A percentile compares a stretch with the other conserved stretches of the same genome.
Evolutionary conservation across 2,113 vertebrate species (phyloP).

Genomic region (Dermatemys mawii): DNA sequence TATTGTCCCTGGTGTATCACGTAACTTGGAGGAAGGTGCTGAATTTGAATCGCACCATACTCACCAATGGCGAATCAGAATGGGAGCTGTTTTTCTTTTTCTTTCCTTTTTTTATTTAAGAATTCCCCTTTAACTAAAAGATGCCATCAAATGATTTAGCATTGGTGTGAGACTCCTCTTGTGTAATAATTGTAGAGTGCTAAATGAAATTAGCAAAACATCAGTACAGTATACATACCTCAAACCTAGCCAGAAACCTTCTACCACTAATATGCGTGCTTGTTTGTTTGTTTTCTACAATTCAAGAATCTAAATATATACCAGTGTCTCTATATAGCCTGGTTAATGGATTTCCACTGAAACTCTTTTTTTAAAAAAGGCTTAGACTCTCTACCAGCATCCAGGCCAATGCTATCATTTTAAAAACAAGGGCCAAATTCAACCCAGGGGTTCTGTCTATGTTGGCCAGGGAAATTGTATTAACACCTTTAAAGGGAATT

Average conservation of each 20-base stretch:
- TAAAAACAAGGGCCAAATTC: background rate
- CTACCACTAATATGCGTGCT: background rate
- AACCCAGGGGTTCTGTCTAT: background rate
- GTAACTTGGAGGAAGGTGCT: constrained; percentile 56
- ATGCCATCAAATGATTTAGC: background rate
- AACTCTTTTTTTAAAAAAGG: background rate
- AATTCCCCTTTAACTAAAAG: background rate
- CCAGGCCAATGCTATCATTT: background rate
- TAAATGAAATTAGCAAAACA: accelerated
- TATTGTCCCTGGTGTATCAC: constrained; percentile 22
- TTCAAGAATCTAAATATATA: background rate
- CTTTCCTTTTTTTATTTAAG: background rate
- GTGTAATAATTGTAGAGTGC: background rate
- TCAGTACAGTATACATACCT: background rate
- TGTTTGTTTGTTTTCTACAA: background rate
- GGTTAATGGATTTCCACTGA: background rate
- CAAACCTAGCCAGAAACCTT: background rate
- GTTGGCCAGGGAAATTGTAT: background rate
- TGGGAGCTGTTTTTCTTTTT: constrained; percentile 3
- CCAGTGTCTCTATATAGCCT: background rate
- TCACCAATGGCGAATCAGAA: constrained; percentile 58
- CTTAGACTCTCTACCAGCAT: background rate
- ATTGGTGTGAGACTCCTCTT: background rate
- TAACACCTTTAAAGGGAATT: background rate
- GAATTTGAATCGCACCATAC: constrained; percentile 63